Evolutionary conservation across 92 coral and sea anemone genomes (phyloP), one percentile per base, ranked within the genome.

Genomic region (Siderastrea radians): DNA sequence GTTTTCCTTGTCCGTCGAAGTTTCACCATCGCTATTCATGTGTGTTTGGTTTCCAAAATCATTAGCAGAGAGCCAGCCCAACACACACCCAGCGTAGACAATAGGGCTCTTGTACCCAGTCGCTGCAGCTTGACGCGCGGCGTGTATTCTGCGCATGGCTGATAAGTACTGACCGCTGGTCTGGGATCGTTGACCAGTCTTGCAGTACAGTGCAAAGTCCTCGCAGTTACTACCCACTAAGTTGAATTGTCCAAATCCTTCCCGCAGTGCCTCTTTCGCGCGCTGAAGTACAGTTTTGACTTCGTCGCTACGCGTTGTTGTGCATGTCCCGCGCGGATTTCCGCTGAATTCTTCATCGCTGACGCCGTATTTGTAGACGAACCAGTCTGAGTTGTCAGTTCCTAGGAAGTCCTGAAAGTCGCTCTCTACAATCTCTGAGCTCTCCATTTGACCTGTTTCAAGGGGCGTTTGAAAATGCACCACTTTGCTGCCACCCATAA

Each of bases 221-320:
- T 97, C 99, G 85, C 98, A 97, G 91, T 94, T 97, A 87, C 93
- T 93, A 4, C 99, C 99, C 74, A 97, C 94, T 54, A 97, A 84
- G 78, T 97, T 96, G 88, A 87, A 97, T 85, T 94, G 94, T 19
- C 99, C 96, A 84, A 97, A 97, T 9, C 99, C 99, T 14, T 95
- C 95, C 78, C 77, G 86, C 38, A 95, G 60, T 53, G 95, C 86
- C 81, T 87, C 84, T 70, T 87, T 84, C 7, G 96, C 96, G 55
- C 98, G 94, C 70, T 87, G 68, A 43, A 94, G 84, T 16, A 97
- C 99, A 19, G 85, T 71, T 43, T 87, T 83, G 3, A 78, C 71
- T 46, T 82, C 94, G 19, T 95, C 99, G 68, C 97, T 89, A 9
- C 80, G 92, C 77, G 78, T 91, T 47, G 94, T 83, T n/a, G 93